Evolutionary conservation across 2,797 vertebrate genomes (phyloP).

Genomic region (Stomatorhinus walkeri): DNA sequence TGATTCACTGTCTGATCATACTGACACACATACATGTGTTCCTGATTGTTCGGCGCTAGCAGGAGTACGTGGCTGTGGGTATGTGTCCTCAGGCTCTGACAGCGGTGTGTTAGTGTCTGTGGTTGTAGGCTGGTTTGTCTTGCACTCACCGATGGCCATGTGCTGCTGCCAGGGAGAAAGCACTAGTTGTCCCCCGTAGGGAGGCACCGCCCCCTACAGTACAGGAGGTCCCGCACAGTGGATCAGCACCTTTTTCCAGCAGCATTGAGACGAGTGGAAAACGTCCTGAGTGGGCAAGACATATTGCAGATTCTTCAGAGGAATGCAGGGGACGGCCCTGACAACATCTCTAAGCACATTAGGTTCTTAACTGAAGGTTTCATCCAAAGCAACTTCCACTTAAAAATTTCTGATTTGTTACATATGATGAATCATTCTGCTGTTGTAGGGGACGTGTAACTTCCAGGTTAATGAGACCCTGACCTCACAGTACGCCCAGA

Average conservation of each 20-base stretch:
- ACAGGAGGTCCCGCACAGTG: conserved; percentile 93
- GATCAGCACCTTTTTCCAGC: conserved; percentile 87
- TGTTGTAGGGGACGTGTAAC: conserved; percentile 20
- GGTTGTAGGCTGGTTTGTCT: neutral
- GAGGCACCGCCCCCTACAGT: conserved; percentile 91
- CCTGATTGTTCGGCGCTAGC: neutral
- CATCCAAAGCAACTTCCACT: neutral
- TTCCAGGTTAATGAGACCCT: too few relatives aligned
- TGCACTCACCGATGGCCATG: conserved; percentile 89
- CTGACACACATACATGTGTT: neutral
- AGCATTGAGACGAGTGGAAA: conserved; percentile 94
- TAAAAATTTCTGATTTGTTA: neutral
- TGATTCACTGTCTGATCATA: neutral
- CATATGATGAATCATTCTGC: conserved; percentile 30
- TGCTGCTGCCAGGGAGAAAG: conserved; percentile 94
- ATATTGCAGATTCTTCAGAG: conserved; percentile 14
- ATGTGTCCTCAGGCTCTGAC: neutral
- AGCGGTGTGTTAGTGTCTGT: conserved; percentile 13
- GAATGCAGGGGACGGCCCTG: neutral
- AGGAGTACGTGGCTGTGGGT: neutral
- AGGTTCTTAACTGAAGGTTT: neutral
- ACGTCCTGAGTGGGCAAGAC: conserved; percentile 67
- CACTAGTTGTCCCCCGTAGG: conserved; percentile 94
- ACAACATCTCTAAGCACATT: neutral
- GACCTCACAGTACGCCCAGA: too few relatives aligned